Conservation (phyloP, 2,797 vertebrate genomes). For the Platyrinchus mystaceus region DNA sequence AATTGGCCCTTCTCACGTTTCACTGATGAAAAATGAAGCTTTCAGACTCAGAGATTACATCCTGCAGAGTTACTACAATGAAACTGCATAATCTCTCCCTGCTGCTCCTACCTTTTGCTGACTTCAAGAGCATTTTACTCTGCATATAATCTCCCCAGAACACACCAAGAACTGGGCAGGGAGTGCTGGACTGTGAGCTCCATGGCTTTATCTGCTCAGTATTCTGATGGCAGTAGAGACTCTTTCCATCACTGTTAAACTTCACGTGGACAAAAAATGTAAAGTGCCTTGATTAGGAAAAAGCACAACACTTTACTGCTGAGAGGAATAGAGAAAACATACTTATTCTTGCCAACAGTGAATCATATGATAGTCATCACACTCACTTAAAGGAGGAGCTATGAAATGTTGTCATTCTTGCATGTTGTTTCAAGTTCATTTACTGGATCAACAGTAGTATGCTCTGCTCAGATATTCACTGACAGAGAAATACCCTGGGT, state of each 20-base stretch:
- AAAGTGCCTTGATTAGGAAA: neutral
- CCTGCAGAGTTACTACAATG: neutral
- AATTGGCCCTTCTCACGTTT: neutral
- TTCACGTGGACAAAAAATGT: neutral
- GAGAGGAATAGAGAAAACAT: neutral
- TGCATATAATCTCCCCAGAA: neutral
- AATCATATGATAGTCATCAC: conserved; percentile 32
- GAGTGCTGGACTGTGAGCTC: neutral
- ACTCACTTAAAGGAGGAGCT: neutral
- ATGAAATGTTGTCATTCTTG: conserved; percentile 16
- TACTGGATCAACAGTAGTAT: neutral
- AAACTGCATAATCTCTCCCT: neutral
- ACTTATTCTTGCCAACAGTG: conserved; percentile 14
- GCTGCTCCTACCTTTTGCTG: neutral
- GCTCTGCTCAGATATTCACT: neutral
- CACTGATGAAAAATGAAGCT: conserved; percentile 2
- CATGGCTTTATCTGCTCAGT: neutral
- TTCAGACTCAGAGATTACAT: neutral
- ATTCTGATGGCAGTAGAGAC: neutral
- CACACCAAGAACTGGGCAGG: neutral
- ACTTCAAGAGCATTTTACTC: conserved; percentile 4
- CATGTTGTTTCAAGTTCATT: conserved; percentile 35
- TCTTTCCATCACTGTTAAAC: neutral
- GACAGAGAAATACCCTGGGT: neutral
- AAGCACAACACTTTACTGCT: neutral